A percentile compares a stretch with the other conserved stretches of the same genome.
Evolutionary conservation across 2,888 invertebrate species (phyloP).

Genomic region (Rhamnusium bicolor): DNA sequence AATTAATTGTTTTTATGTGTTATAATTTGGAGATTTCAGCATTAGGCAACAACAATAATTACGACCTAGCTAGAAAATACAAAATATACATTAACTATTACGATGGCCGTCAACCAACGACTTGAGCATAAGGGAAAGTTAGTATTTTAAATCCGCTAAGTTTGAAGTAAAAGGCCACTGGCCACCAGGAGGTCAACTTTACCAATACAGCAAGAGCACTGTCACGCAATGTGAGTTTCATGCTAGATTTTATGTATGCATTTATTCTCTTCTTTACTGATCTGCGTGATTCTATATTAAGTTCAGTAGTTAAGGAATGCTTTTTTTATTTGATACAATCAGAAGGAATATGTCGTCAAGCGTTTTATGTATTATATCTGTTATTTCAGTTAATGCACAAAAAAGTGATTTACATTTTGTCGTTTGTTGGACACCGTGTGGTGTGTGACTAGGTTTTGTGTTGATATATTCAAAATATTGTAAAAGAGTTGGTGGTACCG

Average conservation of each 20-base stretch:
- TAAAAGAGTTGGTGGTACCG: no score
- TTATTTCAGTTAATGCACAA: no score
- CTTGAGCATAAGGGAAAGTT: conserved; percentile 34
- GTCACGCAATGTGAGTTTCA: neutral
- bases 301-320: neutral
- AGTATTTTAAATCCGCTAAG: conserved; percentile 27
- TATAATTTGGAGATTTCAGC: no score
- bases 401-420: no score
- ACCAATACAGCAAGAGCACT: neutral
- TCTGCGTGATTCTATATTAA: neutral
- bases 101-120: conserved; percentile 8
- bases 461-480: no score
- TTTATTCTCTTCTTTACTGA: neutral
- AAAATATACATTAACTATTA: neutral
- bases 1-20: neutral
- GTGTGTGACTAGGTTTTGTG: no score
- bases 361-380: no score
- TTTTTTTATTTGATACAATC: no score
- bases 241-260: neutral
- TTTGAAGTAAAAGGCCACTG: conserved; percentile 34
- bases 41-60: neutral
- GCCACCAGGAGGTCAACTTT: conserved; percentile 28
- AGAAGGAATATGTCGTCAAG: no score
- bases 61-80: neutral
- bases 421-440: no score